phyloP scores from a whole-genome alignment of 2,888 invertebrate species.

The Cosmopolites sordidus region DNA sequence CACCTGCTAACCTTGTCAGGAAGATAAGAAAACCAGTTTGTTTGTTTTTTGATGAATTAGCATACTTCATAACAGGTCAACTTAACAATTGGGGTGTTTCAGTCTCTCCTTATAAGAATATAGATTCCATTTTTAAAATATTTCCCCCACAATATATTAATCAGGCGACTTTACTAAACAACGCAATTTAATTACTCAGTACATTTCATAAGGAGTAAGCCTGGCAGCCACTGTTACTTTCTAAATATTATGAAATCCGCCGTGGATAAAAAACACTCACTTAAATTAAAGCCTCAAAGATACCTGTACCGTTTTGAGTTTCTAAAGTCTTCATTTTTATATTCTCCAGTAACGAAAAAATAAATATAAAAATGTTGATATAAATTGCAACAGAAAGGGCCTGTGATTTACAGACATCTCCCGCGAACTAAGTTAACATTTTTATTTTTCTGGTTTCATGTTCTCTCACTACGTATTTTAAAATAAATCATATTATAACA shows the following conservation, averaged over 20 bases:
- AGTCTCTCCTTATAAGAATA: no score
- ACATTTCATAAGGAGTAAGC: no score
- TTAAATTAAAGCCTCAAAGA: slow-evolving; percentile 25
- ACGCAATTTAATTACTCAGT: no score
- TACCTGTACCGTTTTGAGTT: slow-evolving; percentile 21
- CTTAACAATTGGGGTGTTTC: no score
- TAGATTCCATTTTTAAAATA: no score
- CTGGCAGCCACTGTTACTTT: no score
- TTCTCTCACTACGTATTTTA: slow-evolving; percentile 20
- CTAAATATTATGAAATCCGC: slow-evolving; percentile 22
- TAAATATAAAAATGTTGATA: slow-evolving; percentile 20
- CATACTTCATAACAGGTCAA: no score
- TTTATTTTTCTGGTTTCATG: slow-evolving; percentile 23
- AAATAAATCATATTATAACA: slow-evolving; percentile 24
- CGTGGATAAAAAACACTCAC: slow-evolving; percentile 21
- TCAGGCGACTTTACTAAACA: no score
- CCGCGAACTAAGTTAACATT: slow-evolving; percentile 19
- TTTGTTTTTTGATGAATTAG: no score
- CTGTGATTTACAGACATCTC: slow-evolving; percentile 21
- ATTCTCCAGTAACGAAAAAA: slow-evolving; percentile 14
- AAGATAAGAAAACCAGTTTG: no score
- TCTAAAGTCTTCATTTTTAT: slow-evolving; percentile 17
- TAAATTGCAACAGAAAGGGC: slow-evolving; percentile 22
- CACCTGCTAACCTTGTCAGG: no score
- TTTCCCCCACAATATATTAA: no score